A percentile compares a stretch with the other conserved stretches of the same genome.
Conservation (phyloP, 2,888 invertebrate genomes). For the Octonoba sinensis region DNA sequence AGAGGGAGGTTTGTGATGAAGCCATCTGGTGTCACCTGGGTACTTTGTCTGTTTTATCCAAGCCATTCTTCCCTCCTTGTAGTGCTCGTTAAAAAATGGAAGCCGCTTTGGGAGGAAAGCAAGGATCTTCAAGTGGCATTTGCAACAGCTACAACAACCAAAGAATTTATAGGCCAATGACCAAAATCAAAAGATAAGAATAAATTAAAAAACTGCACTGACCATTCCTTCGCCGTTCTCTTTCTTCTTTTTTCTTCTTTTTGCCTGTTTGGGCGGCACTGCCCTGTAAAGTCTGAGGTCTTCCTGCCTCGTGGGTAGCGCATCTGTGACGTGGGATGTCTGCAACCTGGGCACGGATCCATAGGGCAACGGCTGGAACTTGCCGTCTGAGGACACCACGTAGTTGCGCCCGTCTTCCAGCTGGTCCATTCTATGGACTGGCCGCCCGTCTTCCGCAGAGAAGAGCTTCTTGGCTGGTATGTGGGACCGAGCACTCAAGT, state of each 20-base stretch:
- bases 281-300: slow-evolving; percentile 66
- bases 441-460: slow-evolving; percentile 91
- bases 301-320: slow-evolving; percentile 50
- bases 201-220: not conserved
- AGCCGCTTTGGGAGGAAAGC: no score
- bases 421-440: slow-evolving; percentile 86
- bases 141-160: no score
- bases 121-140: no score
- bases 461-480: slow-evolving; percentile 72
- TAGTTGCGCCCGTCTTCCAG: slow-evolving; percentile 93
- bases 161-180: no score
- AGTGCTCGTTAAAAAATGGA: no score
- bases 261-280: not conserved
- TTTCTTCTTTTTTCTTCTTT: slow-evolving; percentile 32
- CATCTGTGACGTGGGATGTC: slow-evolving; percentile 36
- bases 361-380: slow-evolving; percentile 77
- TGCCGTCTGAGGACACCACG: slow-evolving; percentile 91
- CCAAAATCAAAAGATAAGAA: no score
- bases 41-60: no score
- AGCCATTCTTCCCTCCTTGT: no score
- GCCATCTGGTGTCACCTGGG: no score
- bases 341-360: slow-evolving; percentile 58
- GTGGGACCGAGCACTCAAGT: slow-evolving; percentile 69
- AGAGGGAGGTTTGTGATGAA: no score
- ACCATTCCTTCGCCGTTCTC: not conserved